Evolutionary conservation across 2,797 vertebrate species (phyloP).

Genomic region (Pyrocephalus nanus): DNA sequence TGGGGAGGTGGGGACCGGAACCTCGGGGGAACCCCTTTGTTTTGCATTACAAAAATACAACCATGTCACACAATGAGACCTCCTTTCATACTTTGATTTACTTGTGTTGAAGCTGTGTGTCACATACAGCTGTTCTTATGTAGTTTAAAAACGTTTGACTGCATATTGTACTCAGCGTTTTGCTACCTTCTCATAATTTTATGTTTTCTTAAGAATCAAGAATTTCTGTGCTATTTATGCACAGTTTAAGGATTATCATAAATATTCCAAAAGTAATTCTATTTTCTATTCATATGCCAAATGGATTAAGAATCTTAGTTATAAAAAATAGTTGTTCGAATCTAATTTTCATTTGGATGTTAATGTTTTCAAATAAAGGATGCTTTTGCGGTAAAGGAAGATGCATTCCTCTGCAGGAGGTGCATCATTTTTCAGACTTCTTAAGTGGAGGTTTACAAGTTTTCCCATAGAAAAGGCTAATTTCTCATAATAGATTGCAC

Average conservation of each 20-base stretch:
- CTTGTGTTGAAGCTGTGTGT: neutral
- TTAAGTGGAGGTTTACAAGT: neutral
- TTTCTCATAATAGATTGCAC: neutral
- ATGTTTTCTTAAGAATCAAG: neutral
- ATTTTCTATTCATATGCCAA: conserved; percentile 5
- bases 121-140: neutral
- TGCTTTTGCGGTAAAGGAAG: neutral
- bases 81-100: neutral
- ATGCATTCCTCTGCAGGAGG: neutral
- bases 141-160: neutral
- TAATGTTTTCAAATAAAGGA: neutral
- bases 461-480: neutral
- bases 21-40: neutral
- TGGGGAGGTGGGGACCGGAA: neutral
- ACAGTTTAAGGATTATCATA: neutral
- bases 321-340: neutral
- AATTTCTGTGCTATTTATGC: neutral
- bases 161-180: neutral
- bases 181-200: neutral
- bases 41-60: neutral
- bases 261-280: neutral
- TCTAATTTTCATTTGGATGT: neutral
- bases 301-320: neutral
- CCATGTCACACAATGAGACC: rapidly evolving
- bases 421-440: neutral